Percentiles rank a stretch among this genome's conserved stretches.
phyloP scores from a whole-genome alignment of 2,113 vertebrate species.

The Larimichthys polyactis region DNA sequence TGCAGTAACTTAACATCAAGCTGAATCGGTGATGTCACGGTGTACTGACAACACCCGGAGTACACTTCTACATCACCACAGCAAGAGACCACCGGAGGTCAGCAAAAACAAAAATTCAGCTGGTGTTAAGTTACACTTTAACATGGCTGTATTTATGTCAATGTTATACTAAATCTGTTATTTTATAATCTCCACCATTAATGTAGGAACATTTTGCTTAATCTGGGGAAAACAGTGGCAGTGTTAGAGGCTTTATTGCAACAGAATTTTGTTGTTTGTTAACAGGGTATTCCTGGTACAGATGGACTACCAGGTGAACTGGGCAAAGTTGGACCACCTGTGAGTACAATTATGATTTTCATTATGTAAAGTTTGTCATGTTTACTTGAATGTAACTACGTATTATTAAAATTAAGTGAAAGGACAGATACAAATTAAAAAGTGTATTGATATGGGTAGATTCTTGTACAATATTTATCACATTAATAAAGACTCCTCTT shows the following conservation, averaged over 20 bases:
- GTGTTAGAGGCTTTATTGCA: background rate
- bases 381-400: no score
- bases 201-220: no score
- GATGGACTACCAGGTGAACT: constrained; percentile 94
- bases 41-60: background rate
- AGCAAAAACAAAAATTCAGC: background rate
- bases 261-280: constrained; percentile 18
- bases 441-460: no score
- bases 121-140: background rate
- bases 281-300: constrained; percentile 91
- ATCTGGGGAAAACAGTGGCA: no score
- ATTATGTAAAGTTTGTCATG: background rate
- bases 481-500: background rate
- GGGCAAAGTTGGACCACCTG: constrained; percentile 89
- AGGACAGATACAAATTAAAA: no score
- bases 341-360: constrained; percentile 80
- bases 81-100: background rate
- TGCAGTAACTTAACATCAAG: background rate
- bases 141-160: background rate
- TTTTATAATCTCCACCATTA: no score
- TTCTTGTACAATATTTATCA: no score
- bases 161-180: no score
- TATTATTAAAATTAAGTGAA: no score
- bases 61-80: background rate
- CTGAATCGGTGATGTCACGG: background rate